Conservation (phyloP, 2,888 invertebrate species). For the Sinotaia quadrata region DNA sequence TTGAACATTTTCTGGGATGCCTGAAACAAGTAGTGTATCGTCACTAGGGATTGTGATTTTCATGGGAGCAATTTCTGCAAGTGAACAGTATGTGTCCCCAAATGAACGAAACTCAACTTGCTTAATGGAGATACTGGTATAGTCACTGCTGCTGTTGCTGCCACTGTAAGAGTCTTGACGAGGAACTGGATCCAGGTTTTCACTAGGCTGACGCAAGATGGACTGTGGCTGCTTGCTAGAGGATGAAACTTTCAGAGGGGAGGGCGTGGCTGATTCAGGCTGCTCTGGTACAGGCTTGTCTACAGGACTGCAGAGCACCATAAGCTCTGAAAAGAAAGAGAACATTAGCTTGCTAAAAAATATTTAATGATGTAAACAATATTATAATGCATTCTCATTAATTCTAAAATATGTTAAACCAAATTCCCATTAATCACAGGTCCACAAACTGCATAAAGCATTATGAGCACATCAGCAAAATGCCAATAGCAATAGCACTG, state of each 20-base stretch:
- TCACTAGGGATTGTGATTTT: constrained; percentile 58
- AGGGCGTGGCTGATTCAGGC: constrained; percentile 9
- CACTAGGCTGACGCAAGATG: constrained; percentile 23
- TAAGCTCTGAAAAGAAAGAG: constrained; percentile 56
- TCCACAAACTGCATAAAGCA: too few species aligned
- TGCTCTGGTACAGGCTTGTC: constrained; percentile 41
- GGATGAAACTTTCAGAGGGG: background rate
- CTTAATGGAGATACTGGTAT: constrained; percentile 48
- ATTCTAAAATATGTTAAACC: too few species aligned
- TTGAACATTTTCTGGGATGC: constrained; percentile 53
- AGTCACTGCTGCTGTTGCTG: constrained; percentile 8
- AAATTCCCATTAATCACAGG: too few species aligned
- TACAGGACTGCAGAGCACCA: constrained; percentile 62
- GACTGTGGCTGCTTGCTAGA: constrained; percentile 2
- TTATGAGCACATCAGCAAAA: too few species aligned
- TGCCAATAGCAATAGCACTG: too few species aligned
- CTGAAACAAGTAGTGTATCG: constrained; percentile 57
- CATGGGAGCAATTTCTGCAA: constrained; percentile 49
- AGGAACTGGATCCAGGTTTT: constrained; percentile 6
- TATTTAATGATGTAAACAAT: too few species aligned
- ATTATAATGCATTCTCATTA: too few species aligned
- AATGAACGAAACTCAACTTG: constrained; percentile 55
- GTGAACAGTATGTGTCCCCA: constrained; percentile 51
- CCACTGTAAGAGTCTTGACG: constrained; percentile 15
- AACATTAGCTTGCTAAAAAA: too few species aligned